Base-by-base conservation (phyloP, 2,797 vertebrate genomes). In the Epinephelus coioides region DNA sequence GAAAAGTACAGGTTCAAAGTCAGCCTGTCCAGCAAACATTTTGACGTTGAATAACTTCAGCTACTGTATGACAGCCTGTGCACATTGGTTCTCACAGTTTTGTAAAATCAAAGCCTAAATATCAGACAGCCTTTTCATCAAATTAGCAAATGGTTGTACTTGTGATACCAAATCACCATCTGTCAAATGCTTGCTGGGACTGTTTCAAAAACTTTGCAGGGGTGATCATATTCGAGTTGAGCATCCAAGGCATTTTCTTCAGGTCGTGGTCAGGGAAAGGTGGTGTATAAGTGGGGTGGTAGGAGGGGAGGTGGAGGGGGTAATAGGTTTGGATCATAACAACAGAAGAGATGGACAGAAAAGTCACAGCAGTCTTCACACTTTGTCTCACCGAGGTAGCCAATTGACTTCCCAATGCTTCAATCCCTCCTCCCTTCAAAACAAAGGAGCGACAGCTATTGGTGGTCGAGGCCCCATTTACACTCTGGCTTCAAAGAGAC, bases 371-470 rank as follows among this genome's bases (percentile, higher is more conserved):
- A 90, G 78, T 87, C 87, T 86, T 88, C 89, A 94, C 89, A 89
- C 65, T 83, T 86, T 76, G 62, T 94, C 94, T 96, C 94, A 96
- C 94, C 94, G 94, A 91, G 92, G 92, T 66, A 92, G 92, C 93
- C 94, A 95, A 94, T 73, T 95, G 91, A 95, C 90, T 92, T 95
- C 95, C 92, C 93, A 95, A 79, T 92, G 90, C 92, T 95, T 95
- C 93, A 94, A 91, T 91, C 95, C 95, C 84, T 95, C 94, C 91
- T 96, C 94, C 95, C 95, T 96, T 96, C 76, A 92, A 93, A 92
- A 95, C 84, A 93, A 89, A 94, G 88, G 73, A 89, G 91, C 43
- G 23, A 92, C 80, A 91, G 81, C 86, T 88, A 88, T 92, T 91
- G 88, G 73, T 89, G 78, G 81, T 74, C 5, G 49, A 83, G 70